Evolutionary conservation across 2,797 vertebrate genomes (phyloP), one percentile per base, ranked within the genome.

Genomic region (Falco berigora): DNA sequence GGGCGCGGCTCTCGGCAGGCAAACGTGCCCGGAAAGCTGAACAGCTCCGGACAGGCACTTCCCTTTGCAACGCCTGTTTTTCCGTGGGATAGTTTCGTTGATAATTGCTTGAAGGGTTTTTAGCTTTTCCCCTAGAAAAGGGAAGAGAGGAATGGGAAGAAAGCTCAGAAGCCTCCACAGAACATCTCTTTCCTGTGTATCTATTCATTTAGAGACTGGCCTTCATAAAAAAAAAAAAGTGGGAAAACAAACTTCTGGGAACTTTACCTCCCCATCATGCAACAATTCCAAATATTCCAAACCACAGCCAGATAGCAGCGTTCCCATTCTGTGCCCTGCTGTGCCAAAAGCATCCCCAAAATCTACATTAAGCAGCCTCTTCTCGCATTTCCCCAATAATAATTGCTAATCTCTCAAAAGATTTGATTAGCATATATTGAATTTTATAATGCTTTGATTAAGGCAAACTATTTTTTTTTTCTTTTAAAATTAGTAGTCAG

Each of bases 41-140:
- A 18, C 0, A 3, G 36, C 12, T 24, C 4, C 17, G 0, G 22
- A 2, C 24, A 9, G 27, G 6, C 46, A 0, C 32, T 17, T 14
- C 11, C 32, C 20, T 24, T 36, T 6, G 5, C 20, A 56, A 14
- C 2, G 19, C 23, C 55, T 1, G 64, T 9, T 28, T 7, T 19
- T 5, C n/a, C 3, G 24, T 1, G 40, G 4, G 14, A 4, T 4
- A 8, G 18, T 25, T 12, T 4, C 40, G 2, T 1, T 6, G 47
- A 5, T 3, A 19, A 7, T 5, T 21, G 12, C 34, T 12, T 12
- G 38, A 15, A 10, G 12, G 1, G 7, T 5, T 36, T 40, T 24
- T 18, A 55, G 44, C 34, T 47, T 46, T 27, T 5, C 47, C 50
- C 12, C 38, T 10, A 2, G 16, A 30, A 18, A 6, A 27, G 18